These are phyloP conservation scores for Amitus sp. DNA, from an alignment of 2,888 invertebrate genomes.

Conservation along the genomic window DNA sequence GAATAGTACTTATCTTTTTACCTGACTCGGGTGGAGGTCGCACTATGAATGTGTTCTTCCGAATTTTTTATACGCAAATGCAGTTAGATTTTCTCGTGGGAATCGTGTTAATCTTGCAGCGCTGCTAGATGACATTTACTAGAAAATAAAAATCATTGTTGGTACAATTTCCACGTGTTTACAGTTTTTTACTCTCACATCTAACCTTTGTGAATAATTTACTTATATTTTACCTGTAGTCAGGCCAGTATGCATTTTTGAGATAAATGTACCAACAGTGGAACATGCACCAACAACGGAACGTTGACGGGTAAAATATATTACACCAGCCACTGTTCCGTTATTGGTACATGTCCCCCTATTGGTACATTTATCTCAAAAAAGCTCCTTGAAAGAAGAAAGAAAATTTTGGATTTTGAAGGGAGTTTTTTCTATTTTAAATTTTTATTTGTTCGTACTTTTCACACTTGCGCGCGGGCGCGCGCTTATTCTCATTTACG, in stretches of 20 bases:
- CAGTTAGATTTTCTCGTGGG: not conserved
- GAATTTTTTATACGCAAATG: conserved; percentile 1
- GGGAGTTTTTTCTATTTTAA: conserved; percentile 4
- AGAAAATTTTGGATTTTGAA: no score
- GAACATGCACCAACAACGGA: no score
- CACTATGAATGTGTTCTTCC: not conserved
- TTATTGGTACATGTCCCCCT: no score
- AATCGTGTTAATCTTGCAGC: not conserved
- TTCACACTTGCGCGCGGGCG: not conserved
- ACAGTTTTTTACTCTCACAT: not conserved
- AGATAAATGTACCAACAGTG: no score
- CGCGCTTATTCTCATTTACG: not conserved
- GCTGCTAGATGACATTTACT: not conserved
- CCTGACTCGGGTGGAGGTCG: not conserved
- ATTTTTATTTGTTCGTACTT: not conserved
- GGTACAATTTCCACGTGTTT: not conserved
- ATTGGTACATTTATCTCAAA: no score
- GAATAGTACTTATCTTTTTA: not conserved
- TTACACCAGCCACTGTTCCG: no score
- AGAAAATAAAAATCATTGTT: not conserved
- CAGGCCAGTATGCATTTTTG: no score
- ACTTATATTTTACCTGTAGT: not conserved
- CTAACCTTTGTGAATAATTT: not conserved
- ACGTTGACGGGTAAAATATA: no score
- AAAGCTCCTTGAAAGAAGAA: no score